These are phyloP conservation scores for Rhaphigaster nebulosa DNA, from an alignment of 2,888 invertebrate species.

Conservation along the genomic window DNA sequence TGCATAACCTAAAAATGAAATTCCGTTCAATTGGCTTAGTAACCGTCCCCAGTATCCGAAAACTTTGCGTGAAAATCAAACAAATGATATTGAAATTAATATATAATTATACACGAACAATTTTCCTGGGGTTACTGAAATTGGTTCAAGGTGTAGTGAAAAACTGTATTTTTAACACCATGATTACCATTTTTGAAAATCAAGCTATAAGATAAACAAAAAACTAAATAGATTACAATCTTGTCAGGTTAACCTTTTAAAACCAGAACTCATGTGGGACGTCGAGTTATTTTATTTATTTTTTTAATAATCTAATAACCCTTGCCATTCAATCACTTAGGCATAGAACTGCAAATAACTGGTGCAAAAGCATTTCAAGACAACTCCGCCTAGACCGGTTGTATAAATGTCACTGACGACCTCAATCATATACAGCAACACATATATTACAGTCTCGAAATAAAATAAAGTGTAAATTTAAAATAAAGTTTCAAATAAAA, in stretches of 20 bases:
- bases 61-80: no score
- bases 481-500: no score
- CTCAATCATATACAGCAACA: not conserved
- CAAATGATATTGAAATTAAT: no score
- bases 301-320: not conserved
- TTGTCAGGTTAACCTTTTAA: not conserved
- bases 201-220: not conserved
- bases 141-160: no score
- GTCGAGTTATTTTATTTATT: not conserved
- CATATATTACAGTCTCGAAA: not conserved
- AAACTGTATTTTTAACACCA: not conserved
- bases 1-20: no score
- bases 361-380: not conserved
- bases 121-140: no score
- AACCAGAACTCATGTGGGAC: not conserved
- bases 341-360: not conserved
- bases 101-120: no score
- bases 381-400: slow-evolving; percentile 31
- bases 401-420: not conserved
- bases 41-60: no score
- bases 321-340: not conserved
- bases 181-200: not conserved
- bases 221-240: not conserved
- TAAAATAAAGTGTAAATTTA: not conserved
- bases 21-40: no score